Evolutionary conservation across 2,888 invertebrate species (phyloP), one percentile per base, ranked within the genome.

Genomic region (Mythimna impura): DNA sequence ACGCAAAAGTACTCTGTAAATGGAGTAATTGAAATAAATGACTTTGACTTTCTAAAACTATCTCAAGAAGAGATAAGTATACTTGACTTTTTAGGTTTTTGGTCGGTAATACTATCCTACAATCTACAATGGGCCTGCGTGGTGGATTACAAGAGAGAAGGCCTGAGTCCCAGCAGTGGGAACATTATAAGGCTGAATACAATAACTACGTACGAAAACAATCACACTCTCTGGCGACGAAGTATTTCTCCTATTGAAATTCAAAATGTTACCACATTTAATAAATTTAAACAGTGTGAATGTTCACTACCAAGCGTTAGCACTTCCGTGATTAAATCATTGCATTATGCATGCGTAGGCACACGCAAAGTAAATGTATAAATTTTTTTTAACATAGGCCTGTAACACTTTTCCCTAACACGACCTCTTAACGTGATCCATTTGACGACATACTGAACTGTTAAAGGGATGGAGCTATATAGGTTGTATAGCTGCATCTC

Each of bases 271-370:
- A 10, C 40, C 30, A 76, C 64, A 76, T 65, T 69, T 77, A 36
- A 66, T 62, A 57, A 63, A 62, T 76, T 77, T 52, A 69, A 80
- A 65, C 17, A 47, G 57, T 54, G 8, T 47, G 20, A 17, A 61
- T 61, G n/a, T 62, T 47, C n/a, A 3, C 43, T 7, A 10, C 25
- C 50, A 3, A 66, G 22, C 78, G 60, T 58, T 55, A 54, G 81
- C 84, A 81, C 81, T 84, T 66, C 66, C 63, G 47, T 84, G 68
- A 84, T 81, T 84, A 77, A 84, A 81, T 83, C 67, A 71, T 62
- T 55, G 36, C 71, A 61, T 66, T 66, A 76, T 57, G 68, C 62
- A 66, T 58, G 61, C 67, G 65, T 68, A 40, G 54, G 43, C 30
- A 47, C 47, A 34, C 47, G 66, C 52, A 55, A 40, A 57, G 17